Evolutionary conservation across 2,888 invertebrate species (phyloP).

Genomic region (Epsilonema sp.): DNA sequence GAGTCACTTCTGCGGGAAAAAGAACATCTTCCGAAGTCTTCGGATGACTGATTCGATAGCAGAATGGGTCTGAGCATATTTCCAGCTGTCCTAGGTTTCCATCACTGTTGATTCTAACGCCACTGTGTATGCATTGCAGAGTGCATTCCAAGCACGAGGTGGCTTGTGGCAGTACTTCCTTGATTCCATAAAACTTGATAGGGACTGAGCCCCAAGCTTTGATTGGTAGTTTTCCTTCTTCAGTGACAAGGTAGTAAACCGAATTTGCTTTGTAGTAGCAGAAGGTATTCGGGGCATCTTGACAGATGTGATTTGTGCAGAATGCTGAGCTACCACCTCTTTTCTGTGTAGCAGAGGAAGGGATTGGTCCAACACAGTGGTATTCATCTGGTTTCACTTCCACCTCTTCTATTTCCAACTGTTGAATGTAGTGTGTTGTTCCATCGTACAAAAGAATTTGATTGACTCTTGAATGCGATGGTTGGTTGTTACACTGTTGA

Average conservation of each 20-base stretch:
- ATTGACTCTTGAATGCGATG: neutral
- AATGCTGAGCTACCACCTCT: neutral
- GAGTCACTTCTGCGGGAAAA: neutral
- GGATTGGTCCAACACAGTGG: neutral
- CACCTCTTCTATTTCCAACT: neutral
- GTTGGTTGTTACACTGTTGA: neutral
- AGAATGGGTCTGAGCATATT: neutral
- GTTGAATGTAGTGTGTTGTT: neutral
- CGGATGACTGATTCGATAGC: neutral
- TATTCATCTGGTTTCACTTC: neutral
- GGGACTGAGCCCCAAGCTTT: neutral
- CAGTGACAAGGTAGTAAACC: neutral
- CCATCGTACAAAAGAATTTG: neutral
- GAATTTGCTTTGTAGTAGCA: neutral
- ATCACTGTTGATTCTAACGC: neutral
- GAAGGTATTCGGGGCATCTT: neutral
- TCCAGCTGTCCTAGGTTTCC: neutral
- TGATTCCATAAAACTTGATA: neutral
- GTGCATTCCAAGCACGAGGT: neutral
- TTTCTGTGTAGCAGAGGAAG: no score
- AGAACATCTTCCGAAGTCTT: neutral
- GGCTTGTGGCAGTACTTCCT: neutral
- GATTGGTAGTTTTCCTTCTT: neutral
- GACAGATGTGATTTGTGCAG: neutral
- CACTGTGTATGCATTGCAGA: neutral